Evolutionary conservation across 2,113 vertebrate species (phyloP), one percentile per base, ranked within the genome.

Genomic region (Chloebia gouldiae): DNA sequence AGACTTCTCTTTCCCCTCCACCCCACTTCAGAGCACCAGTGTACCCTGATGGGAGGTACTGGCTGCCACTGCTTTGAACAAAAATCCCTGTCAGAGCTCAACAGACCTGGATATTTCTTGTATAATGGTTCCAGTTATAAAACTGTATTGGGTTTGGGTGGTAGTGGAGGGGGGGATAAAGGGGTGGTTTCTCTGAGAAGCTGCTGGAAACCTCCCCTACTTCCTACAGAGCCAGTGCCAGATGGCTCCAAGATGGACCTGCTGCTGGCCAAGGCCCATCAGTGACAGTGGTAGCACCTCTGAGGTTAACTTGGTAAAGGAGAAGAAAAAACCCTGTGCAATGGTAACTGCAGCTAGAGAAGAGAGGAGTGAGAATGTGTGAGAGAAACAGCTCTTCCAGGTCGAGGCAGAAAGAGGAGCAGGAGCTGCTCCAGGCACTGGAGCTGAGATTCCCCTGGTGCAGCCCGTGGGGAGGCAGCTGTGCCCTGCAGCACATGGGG

Each of bases 1-100:
- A 93, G 80, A 69, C 91, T 84, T 87, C 79, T 76, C 78, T 90
- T 86, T 81, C 86, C 51, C 68, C 18, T 95, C 45, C 71, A 72
- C 66, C 63, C 61, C 54, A 75, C 71, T 95, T 94, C 64, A 84
- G 84, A 92, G 72, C 78, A 54, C 23, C 0, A 0, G 25, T 37
- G 37, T 21, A 80, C 54, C 61, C 77, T 90, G 56, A 91, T 21
- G 81, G 75, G 77, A 90, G 35, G 16, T 17, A 80, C 70, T 37
- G 68, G 40, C 79, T 92, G 79, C 69, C 70, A 47, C 37, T 56
- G 23, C 53, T 64, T 49, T 20, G 85, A 86, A 83, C 11, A 89
- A 64, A 66, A 92, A 28, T 44, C 56, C 50, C 31, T 68, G 72
- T 13, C 49, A 76, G 54, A 85, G 65, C 37, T 53, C 30, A 37